phyloP scores from a whole-genome alignment of 2,888 invertebrate species.

The Rhingia campestris region DNA sequence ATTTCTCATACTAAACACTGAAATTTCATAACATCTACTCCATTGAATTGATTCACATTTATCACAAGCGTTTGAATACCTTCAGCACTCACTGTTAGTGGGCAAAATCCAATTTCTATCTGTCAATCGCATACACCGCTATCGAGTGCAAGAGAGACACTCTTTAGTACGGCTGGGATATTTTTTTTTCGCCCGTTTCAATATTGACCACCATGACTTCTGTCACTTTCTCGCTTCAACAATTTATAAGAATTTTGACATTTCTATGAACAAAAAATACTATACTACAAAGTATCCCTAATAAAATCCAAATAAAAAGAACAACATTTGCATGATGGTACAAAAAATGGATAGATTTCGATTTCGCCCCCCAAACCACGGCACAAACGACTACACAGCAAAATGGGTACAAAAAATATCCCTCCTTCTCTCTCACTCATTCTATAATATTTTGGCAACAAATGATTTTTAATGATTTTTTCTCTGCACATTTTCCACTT shows the following conservation, averaged over 20 bases:
- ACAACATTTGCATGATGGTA: slow-evolving; percentile 23
- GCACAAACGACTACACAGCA: slow-evolving; percentile 22
- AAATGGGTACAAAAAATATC: slow-evolving; percentile 45
- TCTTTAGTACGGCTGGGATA: slow-evolving; percentile 1
- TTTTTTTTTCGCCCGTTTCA: slow-evolving; percentile 7
- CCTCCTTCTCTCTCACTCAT: slow-evolving; percentile 51
- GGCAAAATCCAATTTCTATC: slow-evolving; percentile 37
- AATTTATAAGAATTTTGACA: slow-evolving; percentile 49
- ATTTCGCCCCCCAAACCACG: slow-evolving; percentile 1
- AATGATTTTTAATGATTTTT: slow-evolving; percentile 74
- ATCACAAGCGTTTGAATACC: slow-evolving; percentile 23
- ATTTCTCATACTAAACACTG: no score
- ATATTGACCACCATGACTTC: slow-evolving; percentile 31
- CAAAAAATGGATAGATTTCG: slow-evolving; percentile 5
- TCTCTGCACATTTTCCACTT: slow-evolving; percentile 52
- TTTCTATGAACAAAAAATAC: slow-evolving; percentile 18
- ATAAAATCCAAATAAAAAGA: slow-evolving; percentile 7
- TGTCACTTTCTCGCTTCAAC: slow-evolving; percentile 30
- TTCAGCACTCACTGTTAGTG: slow-evolving; percentile 19
- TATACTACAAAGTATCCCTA: slow-evolving; percentile 21
- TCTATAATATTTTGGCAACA: slow-evolving; percentile 74
- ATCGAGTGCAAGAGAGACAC: slow-evolving; percentile 49
- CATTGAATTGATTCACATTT: no score
- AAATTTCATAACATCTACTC: no score
- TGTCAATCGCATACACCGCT: slow-evolving; percentile 7